Percentiles rank a stretch among this genome's conserved stretches.
Conservation (phyloP, 1,140 invertebrate species). For the Pemphigus obesinymphae region DNA sequence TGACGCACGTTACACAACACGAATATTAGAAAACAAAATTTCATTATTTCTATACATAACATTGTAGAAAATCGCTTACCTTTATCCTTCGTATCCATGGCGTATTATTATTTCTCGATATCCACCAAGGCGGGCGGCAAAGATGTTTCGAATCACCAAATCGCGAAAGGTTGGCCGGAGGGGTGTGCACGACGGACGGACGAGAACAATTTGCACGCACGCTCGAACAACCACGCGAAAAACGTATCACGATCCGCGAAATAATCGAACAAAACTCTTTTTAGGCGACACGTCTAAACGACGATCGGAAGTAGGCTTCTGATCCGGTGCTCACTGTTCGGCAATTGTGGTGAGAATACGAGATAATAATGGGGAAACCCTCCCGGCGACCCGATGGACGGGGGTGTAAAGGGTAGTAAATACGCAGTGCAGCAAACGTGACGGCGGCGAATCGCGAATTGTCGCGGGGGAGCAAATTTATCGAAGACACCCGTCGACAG, state of each 20-base stretch:
- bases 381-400: neutral
- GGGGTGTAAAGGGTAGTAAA: constrained; percentile 20
- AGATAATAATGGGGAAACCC: constrained; percentile 28
- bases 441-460: neutral
- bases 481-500: neutral
- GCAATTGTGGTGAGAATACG: neutral
- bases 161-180: too few relatives aligned
- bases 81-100: constrained; percentile 1
- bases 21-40: too few relatives aligned
- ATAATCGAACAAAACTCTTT: too few relatives aligned
- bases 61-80: neutral
- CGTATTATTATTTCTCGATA: neutral
- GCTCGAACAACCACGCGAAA: too few relatives aligned
- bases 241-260: too few relatives aligned
- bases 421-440: constrained; percentile 28
- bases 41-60: neutral
- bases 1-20: too few relatives aligned
- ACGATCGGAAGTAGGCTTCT: neutral
- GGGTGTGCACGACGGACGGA: neutral
- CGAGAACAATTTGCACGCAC: too few relatives aligned
- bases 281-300: too few relatives aligned
- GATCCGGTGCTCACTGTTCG: neutral
- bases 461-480: neutral
- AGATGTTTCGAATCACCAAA: neutral
- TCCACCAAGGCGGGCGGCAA: neutral